Percentiles rank a stretch among this genome's conserved stretches.
Conservation (phyloP, 2,888 invertebrate genomes). For the Neoitamus cyanurus region DNA sequence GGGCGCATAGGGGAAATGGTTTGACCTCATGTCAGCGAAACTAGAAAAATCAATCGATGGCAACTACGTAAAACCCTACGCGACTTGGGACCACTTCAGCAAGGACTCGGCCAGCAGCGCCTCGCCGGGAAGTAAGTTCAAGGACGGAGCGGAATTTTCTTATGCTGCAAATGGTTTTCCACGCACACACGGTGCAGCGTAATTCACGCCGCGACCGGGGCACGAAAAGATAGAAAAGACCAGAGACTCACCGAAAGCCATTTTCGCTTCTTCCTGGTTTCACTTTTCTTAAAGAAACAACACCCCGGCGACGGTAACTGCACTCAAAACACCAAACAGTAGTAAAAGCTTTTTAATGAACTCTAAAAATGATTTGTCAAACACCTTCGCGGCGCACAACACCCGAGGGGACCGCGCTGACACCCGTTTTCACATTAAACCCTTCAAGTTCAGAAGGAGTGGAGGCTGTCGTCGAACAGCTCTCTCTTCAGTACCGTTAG, state of each 20-base stretch:
- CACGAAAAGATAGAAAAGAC: background rate
- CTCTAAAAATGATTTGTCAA: slow-evolving; percentile 42
- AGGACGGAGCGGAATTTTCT: slow-evolving; percentile 4
- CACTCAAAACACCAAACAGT: slow-evolving; percentile 17
- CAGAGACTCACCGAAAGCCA: slow-evolving; percentile 50
- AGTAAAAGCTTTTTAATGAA: slow-evolving; percentile 43
- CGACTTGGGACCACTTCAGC: background rate
- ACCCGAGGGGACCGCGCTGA: slow-evolving; percentile 16
- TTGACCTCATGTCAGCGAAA: background rate
- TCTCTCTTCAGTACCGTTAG: background rate
- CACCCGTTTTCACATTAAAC: slow-evolving; percentile 39
- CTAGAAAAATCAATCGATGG: slow-evolving; percentile 42
- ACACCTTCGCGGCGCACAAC: slow-evolving; percentile 29
- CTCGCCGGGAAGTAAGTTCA: slow-evolving; percentile 7
- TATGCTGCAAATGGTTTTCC: slow-evolving; percentile 7
- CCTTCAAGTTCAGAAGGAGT: slow-evolving; percentile 27
- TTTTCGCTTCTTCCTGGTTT: slow-evolving; percentile 40
- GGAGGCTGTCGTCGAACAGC: background rate
- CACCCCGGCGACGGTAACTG: background rate
- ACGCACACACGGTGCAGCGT: background rate
- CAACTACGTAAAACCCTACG: background rate
- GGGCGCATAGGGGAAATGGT: background rate
- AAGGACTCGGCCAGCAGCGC: background rate
- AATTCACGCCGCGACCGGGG: background rate
- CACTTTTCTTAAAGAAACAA: background rate